Conservation (phyloP, 1,140 invertebrate genomes). For the Penaeus vannamei region DNA sequence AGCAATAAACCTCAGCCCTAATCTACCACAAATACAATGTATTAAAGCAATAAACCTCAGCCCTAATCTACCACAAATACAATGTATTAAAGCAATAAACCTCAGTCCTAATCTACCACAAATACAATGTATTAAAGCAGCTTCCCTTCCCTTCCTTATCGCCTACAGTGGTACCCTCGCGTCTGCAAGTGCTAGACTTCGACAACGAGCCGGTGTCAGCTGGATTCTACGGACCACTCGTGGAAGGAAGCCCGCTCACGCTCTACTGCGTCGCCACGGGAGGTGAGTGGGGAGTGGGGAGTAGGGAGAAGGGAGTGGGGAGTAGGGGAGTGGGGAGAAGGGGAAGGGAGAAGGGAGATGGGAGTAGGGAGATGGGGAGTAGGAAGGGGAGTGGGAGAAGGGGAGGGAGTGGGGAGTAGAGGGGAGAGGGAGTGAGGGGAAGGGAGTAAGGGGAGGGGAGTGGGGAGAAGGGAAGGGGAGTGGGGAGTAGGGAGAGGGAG, state of each 20-base stretch:
- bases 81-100: not conserved
- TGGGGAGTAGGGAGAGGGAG: too few species aligned
- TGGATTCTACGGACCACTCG: slow-evolving; percentile 39
- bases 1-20: too few species aligned
- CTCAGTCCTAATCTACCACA: too few species aligned
- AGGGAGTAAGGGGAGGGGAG: too few species aligned
- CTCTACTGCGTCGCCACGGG: slow-evolving; percentile 51
- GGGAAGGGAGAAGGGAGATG: not conserved
- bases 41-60: too few species aligned
- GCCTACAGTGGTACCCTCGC: slow-evolving; percentile 43
- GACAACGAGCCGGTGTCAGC: slow-evolving; percentile 37
- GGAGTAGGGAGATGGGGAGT: not conserved
- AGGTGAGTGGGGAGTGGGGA: slow-evolving; percentile 27
- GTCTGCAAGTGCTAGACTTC: slow-evolving; percentile 28
- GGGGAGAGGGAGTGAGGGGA: not conserved
- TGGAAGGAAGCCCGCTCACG: slow-evolving; percentile 25
- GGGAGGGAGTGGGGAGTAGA: not conserved
- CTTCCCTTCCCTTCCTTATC: not conserved
- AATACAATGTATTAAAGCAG: not conserved
- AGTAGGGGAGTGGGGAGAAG: not conserved
- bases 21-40: not conserved
- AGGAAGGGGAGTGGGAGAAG: not conserved
- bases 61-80: too few species aligned
- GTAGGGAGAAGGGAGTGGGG: not conserved
- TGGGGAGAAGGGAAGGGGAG: too few species aligned